These are phyloP conservation scores for Merops nubicus DNA, from an alignment of 2,113 vertebrate species.

Conservation along the genomic window DNA sequence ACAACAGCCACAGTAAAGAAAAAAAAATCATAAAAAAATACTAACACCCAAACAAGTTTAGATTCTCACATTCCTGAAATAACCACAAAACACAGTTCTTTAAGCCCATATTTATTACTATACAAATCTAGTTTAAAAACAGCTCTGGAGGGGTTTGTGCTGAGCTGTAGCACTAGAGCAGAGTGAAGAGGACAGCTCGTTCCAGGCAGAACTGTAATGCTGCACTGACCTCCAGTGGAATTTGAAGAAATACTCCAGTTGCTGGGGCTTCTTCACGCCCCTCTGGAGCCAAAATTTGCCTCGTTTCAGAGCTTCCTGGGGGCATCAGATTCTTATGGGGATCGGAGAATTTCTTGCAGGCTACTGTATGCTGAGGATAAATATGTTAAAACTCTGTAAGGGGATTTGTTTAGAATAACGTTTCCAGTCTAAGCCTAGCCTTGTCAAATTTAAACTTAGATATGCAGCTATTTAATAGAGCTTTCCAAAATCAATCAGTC, in stretches of 20 bases:
- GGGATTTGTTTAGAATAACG: not conserved
- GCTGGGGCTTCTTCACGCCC: not conserved
- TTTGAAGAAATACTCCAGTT: not conserved
- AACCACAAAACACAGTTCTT: constrained; percentile 34
- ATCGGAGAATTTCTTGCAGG: not conserved
- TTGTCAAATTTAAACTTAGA: constrained; percentile 25
- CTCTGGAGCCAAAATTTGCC: not conserved
- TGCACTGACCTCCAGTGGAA: constrained; percentile 80
- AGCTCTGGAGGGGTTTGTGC: constrained; percentile 37
- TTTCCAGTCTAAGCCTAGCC: not conserved
- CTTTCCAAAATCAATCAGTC: constrained; percentile 35
- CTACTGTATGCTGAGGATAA: not conserved
- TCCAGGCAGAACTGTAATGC: constrained; percentile 15
- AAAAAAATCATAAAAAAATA: not conserved
- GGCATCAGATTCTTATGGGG: not conserved
- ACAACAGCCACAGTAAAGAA: not conserved
- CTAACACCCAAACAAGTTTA: constrained; percentile 20
- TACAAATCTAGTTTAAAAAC: constrained; percentile 58
- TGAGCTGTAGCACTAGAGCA: not conserved
- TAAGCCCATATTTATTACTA: constrained; percentile 64
- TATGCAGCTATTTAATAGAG: constrained; percentile 14
- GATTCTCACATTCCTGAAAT: constrained; percentile 36
- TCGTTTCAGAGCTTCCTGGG: not conserved
- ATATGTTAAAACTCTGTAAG: not conserved
- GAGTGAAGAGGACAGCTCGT: not conserved